phyloP scores from a whole-genome alignment of 2,113 vertebrate genomes.

The Podarcis muralis region DNA sequence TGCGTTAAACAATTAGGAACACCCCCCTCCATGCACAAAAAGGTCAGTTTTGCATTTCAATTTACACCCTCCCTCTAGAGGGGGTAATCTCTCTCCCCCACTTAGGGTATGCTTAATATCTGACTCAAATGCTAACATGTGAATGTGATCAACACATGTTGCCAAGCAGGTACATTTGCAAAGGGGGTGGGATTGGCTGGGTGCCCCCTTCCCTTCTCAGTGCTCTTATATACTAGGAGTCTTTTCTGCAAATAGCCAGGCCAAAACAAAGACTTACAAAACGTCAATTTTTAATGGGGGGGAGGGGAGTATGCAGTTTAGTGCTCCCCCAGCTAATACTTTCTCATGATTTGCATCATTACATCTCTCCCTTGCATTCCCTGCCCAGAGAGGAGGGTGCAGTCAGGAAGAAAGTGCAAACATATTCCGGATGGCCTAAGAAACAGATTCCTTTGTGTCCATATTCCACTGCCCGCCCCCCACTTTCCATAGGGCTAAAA shows the following conservation, averaged over 20 bases:
- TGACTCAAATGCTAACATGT: not conserved
- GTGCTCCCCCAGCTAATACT: not conserved
- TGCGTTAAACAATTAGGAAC: not conserved
- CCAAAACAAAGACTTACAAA: not conserved
- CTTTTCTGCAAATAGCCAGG: not conserved
- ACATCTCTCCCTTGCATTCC: not conserved
- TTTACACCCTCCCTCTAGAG: not conserved
- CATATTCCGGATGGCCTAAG: not conserved
- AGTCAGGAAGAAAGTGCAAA: too few species aligned
- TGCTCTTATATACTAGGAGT: too few species aligned
- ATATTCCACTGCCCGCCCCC: not conserved
- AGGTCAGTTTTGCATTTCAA: not conserved
- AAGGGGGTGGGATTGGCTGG: not conserved
- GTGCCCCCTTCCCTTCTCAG: too few species aligned
- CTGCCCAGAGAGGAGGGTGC: not conserved
- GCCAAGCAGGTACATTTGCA: not conserved
- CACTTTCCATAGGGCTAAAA: constrained; percentile 66
- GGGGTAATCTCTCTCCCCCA: too few species aligned
- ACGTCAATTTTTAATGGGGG: too few species aligned
- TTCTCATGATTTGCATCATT: not conserved
- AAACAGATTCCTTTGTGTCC: constrained; percentile 17
- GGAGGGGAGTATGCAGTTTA: not conserved
- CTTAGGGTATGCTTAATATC: not conserved
- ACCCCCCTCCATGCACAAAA: not conserved
- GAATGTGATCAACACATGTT: not conserved